Conservation (phyloP, 2,113 vertebrate genomes). For the Tenrec ecaudatus region DNA sequence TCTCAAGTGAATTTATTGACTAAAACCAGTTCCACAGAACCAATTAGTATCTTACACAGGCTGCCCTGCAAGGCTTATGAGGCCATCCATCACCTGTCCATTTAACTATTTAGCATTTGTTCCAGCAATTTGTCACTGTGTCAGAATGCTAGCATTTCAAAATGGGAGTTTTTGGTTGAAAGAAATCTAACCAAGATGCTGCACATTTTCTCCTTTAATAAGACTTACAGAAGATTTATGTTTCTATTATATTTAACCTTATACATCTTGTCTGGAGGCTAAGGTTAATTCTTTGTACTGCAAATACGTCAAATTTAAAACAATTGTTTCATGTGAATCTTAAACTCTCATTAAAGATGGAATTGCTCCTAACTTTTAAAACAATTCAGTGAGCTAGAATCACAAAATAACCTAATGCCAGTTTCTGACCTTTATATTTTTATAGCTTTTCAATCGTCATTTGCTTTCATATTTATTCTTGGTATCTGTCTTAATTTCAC, state of each 20-base stretch:
- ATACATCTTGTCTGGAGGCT: constrained; percentile 79
- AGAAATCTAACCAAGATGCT: constrained; percentile 85
- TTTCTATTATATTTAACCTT: constrained; percentile 86
- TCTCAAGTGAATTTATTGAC: constrained; percentile 91
- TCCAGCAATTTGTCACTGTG: constrained; percentile 91
- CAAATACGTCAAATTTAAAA: constrained; percentile 74
- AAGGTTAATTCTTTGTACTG: constrained; percentile 79
- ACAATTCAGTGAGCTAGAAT: constrained; percentile 51
- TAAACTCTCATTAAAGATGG: constrained; percentile 70
- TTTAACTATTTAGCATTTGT: constrained; percentile 92
- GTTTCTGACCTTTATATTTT: constrained; percentile 67
- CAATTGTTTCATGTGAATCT: constrained; percentile 72
- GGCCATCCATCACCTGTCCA: constrained; percentile 91
- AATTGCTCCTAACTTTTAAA: constrained; percentile 78
- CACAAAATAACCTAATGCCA: constrained; percentile 46
- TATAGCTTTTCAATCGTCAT: constrained; percentile 71
- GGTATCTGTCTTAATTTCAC: constrained; percentile 67
- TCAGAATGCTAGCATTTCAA: constrained; percentile 87
- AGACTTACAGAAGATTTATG: constrained; percentile 85
- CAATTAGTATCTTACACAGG: constrained; percentile 90
- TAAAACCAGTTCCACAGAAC: constrained; percentile 90
- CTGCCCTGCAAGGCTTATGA: constrained; percentile 89
- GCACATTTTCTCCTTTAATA: constrained; percentile 86
- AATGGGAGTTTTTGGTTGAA: constrained; percentile 87
- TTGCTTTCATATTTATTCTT: constrained; percentile 74